Percentiles rank a stretch among this genome's conserved stretches.
These are phyloP conservation scores for Callopanchax toddi DNA, from an alignment of 2,113 vertebrate genomes.

Conservation along the genomic window DNA sequence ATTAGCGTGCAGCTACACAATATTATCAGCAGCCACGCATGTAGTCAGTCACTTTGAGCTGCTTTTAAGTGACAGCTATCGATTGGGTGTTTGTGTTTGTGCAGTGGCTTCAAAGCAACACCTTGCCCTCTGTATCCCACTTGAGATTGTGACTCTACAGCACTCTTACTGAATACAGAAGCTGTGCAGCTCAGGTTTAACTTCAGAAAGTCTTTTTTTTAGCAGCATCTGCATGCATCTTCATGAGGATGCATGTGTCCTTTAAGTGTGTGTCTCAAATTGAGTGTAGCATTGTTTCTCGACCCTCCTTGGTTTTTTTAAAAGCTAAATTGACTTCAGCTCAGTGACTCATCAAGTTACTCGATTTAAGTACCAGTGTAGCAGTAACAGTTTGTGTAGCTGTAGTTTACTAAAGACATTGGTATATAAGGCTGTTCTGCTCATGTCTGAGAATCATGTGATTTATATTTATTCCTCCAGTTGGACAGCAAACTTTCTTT, in stretches of 20 bases:
- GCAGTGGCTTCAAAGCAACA: constrained; percentile 62
- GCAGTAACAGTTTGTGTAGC: neutral
- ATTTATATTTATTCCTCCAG: no score
- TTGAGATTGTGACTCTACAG: constrained; percentile 50
- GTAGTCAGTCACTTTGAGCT: constrained; percentile 60
- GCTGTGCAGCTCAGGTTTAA: constrained; percentile 33
- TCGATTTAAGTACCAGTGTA: neutral
- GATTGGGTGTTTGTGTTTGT: constrained; percentile 63
- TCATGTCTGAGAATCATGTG: no score
- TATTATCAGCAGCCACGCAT: constrained; percentile 48
- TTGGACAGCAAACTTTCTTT: no score
- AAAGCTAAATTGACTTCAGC: constrained; percentile 2
- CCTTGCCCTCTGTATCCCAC: constrained; percentile 52
- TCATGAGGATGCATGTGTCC: constrained; percentile 21
- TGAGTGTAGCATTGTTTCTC: constrained; percentile 21
- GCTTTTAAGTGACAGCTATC: constrained; percentile 73
- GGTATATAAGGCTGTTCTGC: neutral
- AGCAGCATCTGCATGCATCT: constrained; percentile 13
- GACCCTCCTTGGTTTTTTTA: constrained; percentile 17
- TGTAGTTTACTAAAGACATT: neutral
- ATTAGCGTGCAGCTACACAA: constrained; percentile 35
- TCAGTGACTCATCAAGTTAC: constrained; percentile 11
- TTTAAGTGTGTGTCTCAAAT: constrained; percentile 19
- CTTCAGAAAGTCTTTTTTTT: constrained; percentile 17
- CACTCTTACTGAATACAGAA: constrained; percentile 35